Percentiles rank a stretch among this genome's conserved stretches.
phyloP scores from a whole-genome alignment of 2,888 invertebrate genomes.

The Oscheius sp. region DNA sequence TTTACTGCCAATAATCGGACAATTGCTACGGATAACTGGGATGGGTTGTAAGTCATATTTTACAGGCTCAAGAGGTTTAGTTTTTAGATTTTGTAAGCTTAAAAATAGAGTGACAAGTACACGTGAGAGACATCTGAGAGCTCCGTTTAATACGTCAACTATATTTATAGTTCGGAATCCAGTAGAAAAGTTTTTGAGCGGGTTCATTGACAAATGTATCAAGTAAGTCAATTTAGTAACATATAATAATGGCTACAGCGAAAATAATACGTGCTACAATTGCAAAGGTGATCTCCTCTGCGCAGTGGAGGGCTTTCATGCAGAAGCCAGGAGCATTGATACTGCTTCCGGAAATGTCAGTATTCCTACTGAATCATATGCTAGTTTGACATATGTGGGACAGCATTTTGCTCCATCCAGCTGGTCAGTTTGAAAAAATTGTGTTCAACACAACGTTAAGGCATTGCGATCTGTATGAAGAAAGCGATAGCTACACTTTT shows the following conservation, averaged over 20 bases:
- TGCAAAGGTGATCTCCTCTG: constrained; percentile 12
- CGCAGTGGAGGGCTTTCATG: constrained; percentile 1
- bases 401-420: constrained; percentile 15
- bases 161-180: constrained; percentile 2
- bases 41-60: background rate
- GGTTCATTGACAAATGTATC: constrained; percentile 22
- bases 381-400: background rate
- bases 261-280: background rate
- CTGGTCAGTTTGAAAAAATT: background rate
- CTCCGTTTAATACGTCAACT: background rate
- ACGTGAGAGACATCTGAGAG: background rate
- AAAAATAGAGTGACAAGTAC: background rate
- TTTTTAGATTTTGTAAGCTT: constrained; percentile 1
- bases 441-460: background rate
- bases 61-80: background rate
- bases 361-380: background rate
- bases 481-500: background rate
- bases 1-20: constrained; percentile 8
- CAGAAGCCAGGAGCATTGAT: background rate
- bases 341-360: background rate
- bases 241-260: background rate
- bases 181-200: constrained; percentile 8
- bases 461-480: background rate
- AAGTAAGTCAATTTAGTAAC: constrained; percentile 16
- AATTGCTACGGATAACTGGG: background rate